Evolutionary conservation across 2,113 vertebrate genomes (phyloP).

Genomic region (Prionailurus viverrinus): DNA sequence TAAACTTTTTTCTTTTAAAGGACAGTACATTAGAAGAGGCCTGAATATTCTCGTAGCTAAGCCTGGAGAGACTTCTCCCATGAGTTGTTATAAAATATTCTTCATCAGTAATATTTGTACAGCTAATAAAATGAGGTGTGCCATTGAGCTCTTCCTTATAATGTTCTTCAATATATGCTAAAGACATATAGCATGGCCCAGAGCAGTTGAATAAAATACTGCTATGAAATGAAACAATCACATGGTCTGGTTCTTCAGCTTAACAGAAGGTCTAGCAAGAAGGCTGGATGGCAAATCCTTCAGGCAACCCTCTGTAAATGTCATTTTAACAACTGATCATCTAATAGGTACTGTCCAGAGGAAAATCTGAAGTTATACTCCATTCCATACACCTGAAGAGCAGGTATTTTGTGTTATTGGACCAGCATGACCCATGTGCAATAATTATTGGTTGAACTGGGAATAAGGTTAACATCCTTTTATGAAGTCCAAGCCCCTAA

Average conservation of each 20-base stretch:
- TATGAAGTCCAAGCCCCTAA: not conserved
- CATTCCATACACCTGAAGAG: not conserved
- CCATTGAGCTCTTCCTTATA: not conserved
- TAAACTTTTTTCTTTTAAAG: not conserved
- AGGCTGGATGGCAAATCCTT: not conserved
- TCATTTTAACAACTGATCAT: not conserved
- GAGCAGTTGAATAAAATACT: not conserved
- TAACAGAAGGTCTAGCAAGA: not conserved
- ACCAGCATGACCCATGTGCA: not conserved
- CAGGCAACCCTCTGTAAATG: not conserved
- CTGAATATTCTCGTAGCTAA: not conserved
- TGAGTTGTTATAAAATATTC: not conserved
- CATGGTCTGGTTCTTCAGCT: not conserved
- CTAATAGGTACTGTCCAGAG: not conserved
- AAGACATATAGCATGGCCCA: not conserved
- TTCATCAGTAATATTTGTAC: not conserved
- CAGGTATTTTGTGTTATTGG: not conserved
- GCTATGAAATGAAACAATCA: not conserved
- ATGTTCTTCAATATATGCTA: not conserved
- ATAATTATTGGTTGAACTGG: not conserved
- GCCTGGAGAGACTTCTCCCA: not conserved
- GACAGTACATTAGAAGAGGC: not conserved
- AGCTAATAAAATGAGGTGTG: not conserved
- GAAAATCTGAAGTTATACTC: not conserved
- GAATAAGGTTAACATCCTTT: not conserved